phyloP scores from a whole-genome alignment of 2,888 invertebrate genomes.

The Microdon myrmicae region DNA sequence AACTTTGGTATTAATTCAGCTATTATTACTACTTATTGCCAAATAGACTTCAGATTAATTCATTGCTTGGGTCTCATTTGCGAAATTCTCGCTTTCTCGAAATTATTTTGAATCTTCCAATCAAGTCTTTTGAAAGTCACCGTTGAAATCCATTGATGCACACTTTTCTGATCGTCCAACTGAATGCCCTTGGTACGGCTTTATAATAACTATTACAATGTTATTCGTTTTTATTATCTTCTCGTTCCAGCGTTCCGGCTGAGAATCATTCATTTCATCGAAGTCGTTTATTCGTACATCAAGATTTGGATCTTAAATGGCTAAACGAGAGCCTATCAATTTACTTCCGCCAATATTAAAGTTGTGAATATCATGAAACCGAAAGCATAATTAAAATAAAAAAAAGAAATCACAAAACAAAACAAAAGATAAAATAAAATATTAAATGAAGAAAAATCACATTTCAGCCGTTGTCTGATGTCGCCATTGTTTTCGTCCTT shows the following conservation, averaged over 20 bases:
- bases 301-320: slow-evolving; percentile 32
- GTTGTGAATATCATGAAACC: slow-evolving; percentile 19
- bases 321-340: slow-evolving; percentile 12
- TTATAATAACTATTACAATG: neutral
- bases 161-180: too few species aligned
- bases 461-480: slow-evolving; percentile 13
- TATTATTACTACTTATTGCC: too few species aligned
- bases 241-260: slow-evolving; percentile 20
- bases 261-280: slow-evolving; percentile 10
- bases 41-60: too few species aligned
- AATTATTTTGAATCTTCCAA: too few species aligned
- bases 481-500: neutral
- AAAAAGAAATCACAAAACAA: too few species aligned
- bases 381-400: slow-evolving; percentile 19
- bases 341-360: slow-evolving; percentile 20
- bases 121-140: too few species aligned
- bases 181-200: neutral
- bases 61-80: too few species aligned
- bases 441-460: slow-evolving; percentile 7
- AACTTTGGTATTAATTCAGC: too few species aligned
- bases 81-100: too few species aligned
- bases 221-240: slow-evolving; percentile 1
- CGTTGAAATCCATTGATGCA: too few species aligned
- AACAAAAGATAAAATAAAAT: slow-evolving; percentile 1
- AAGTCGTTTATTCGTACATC: slow-evolving; percentile 19